Conservation (phyloP, 2,888 invertebrate species). For the Netelia inedita region DNA sequence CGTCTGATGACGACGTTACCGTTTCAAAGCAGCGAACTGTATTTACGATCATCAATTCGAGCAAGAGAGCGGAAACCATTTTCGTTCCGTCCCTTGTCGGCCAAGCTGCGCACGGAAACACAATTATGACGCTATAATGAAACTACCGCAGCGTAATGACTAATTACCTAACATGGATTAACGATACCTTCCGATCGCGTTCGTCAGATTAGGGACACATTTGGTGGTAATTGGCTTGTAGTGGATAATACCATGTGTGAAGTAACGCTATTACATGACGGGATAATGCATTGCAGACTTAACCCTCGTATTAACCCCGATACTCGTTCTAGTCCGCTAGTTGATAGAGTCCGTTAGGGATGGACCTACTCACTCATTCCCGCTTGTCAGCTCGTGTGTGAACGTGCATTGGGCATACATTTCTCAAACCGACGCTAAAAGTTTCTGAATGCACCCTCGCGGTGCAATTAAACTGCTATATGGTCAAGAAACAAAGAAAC, state of each 20-base stretch:
- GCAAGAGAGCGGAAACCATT: conserved; percentile 9
- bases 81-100: conserved; percentile 25
- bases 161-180: conserved; percentile 57
- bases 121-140: conserved; percentile 59
- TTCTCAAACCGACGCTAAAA: no score
- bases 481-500: background rate
- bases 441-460: no score
- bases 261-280: no score
- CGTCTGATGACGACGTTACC: conserved; percentile 12
- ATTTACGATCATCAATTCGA: conserved; percentile 18
- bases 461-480: no score
- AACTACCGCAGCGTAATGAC: conserved; percentile 51
- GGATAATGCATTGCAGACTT: no score
- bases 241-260: background rate
- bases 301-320: conserved; percentile 3
- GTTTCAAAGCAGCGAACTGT: conserved; percentile 38
- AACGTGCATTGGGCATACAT: no score
- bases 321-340: background rate
- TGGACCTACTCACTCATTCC: background rate
- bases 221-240: conserved; percentile 16
- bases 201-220: conserved; percentile 39
- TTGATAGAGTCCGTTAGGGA: no score
- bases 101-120: conserved; percentile 26
- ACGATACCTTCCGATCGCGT: conserved; percentile 55
- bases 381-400: background rate